These are phyloP conservation scores for Drosophila longiperda DNA, from an alignment of 2,888 invertebrate genomes.

Conservation along the genomic window DNA sequence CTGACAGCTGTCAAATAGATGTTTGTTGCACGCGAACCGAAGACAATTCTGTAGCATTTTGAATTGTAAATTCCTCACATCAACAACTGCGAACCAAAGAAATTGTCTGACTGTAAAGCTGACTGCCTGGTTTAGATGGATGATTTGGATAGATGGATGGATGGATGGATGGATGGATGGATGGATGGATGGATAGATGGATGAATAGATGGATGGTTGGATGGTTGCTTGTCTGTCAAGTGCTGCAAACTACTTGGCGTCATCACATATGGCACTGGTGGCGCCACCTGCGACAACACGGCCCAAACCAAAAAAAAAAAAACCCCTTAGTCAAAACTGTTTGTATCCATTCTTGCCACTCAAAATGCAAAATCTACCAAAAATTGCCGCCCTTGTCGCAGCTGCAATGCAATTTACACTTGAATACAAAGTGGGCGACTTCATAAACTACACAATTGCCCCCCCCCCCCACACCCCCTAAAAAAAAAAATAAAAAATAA, in stretches of 20 bases:
- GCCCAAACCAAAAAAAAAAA: slow-evolving; percentile 38
- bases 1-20: slow-evolving; percentile 76
- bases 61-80: slow-evolving; percentile 76
- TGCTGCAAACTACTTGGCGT: slow-evolving; percentile 65
- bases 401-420: slow-evolving; percentile 80
- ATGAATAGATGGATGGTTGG: slow-evolving; percentile 22
- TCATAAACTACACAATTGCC: slow-evolving; percentile 20
- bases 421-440: slow-evolving; percentile 70
- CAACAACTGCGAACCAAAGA: slow-evolving; percentile 44
- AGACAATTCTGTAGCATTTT: slow-evolving; percentile 76
- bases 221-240: slow-evolving; percentile 58
- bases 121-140: slow-evolving; percentile 35
- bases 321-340: slow-evolving; percentile 36
- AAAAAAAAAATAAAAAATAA: slow-evolving; percentile 3
- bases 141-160: slow-evolving; percentile 21
- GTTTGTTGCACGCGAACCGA: slow-evolving; percentile 63
- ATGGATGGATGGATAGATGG: slow-evolving; percentile 12
- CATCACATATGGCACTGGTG: slow-evolving; percentile 60
- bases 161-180: slow-evolving; percentile 13
- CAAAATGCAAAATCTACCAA: slow-evolving; percentile 74
- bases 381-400: slow-evolving; percentile 57
- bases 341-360: slow-evolving; percentile 57
- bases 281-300: slow-evolving; percentile 72
- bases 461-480: neutral
- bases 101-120: slow-evolving; percentile 49